phyloP scores from a whole-genome alignment of 2,797 vertebrate genomes.

The Momotus momota region DNA sequence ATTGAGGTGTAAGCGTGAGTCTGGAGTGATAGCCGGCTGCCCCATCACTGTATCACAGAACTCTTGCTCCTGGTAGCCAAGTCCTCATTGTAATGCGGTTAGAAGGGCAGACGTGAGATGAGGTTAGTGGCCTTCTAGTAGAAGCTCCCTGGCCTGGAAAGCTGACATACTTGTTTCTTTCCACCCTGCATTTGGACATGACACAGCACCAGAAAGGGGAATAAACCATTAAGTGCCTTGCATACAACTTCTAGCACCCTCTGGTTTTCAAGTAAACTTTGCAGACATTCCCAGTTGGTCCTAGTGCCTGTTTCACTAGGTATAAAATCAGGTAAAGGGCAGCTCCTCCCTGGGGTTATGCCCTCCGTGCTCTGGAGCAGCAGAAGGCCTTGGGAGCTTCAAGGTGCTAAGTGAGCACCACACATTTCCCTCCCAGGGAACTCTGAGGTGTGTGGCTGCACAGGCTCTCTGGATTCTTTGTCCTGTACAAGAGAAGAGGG shows the following conservation, averaged over 20 bases:
- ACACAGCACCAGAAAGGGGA: neutral
- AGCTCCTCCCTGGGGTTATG: neutral
- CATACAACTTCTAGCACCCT: neutral
- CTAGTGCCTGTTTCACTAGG: neutral
- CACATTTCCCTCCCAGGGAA: neutral
- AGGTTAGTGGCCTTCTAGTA: neutral
- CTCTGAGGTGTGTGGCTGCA: neutral
- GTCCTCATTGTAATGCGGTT: neutral
- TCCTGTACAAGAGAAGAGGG: neutral
- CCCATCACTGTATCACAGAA: neutral
- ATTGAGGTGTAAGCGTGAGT: neutral
- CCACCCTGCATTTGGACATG: neutral
- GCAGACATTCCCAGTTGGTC: neutral
- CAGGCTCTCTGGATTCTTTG: neutral
- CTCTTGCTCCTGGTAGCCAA: neutral
- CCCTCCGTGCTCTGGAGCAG: neutral
- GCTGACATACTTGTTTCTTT: neutral
- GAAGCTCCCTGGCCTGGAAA: neutral
- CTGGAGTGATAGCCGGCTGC: neutral
- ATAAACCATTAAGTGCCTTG: neutral
- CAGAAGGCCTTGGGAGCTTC: neutral
- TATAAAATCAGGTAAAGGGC: neutral
- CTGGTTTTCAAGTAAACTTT: neutral
- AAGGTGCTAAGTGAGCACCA: accelerated
- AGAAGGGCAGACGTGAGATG: neutral